Evolutionary conservation across 2,113 vertebrate genomes (phyloP).

Genomic region (Lasiurus cinereus): DNA sequence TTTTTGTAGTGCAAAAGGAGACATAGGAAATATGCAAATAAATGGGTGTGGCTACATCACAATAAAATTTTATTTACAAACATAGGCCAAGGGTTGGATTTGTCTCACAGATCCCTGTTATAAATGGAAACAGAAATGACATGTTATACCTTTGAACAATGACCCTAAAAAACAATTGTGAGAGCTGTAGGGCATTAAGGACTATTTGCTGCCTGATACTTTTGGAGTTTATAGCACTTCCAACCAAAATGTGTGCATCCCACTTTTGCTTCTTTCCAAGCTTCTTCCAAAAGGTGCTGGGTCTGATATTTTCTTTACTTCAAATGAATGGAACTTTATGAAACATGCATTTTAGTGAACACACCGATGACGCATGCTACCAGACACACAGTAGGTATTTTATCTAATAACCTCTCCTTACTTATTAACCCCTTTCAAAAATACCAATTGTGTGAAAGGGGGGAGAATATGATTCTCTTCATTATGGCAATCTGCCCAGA

Average conservation of each 20-base stretch:
- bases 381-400: not conserved
- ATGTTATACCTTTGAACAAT: constrained; percentile 15
- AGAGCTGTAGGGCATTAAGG: not conserved
- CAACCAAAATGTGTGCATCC: not conserved
- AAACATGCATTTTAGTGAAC: not conserved
- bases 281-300: not conserved
- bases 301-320: not conserved
- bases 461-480: not conserved
- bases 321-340: not conserved
- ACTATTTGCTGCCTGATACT: not conserved
- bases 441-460: not conserved
- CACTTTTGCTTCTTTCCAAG: not conserved
- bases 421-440: not conserved
- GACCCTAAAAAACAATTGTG: not conserved
- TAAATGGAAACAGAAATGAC: constrained; percentile 43
- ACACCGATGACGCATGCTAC: not conserved
- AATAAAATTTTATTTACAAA: constrained; percentile 59
- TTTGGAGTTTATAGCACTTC: not conserved
- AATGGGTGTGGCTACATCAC: not conserved
- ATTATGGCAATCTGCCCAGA: not conserved
- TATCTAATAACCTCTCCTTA: not conserved
- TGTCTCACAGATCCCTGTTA: not conserved
- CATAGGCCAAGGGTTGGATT: constrained; percentile 2
- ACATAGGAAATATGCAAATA: constrained; percentile 4
- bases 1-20: not conserved